Evolutionary conservation across 1,140 invertebrate genomes (phyloP), one percentile per base, ranked within the genome.

Genomic region (Papilio xuthus): DNA sequence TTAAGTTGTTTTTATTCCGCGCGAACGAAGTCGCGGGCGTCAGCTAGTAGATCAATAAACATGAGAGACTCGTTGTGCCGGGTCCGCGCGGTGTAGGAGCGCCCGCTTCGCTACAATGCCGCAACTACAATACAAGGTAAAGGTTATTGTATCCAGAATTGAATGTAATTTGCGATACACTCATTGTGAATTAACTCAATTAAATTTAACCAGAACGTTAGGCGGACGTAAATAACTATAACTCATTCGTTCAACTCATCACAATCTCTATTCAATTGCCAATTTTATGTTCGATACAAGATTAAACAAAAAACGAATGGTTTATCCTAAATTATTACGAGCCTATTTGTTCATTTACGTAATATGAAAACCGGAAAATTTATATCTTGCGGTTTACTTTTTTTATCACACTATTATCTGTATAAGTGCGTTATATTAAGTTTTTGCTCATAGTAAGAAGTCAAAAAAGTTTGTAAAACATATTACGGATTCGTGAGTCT

Each of bases 61-160:
- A 79, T 77, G 69, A 80, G 74, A 74, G 47, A 50, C 67, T 77
- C 82, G 86, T 83, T 82, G 84, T 82, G 83, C 70, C 47, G 73
- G 50, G 32, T 70, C 63, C 78, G 63, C 60, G 41, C 53, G 74
- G 37, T 26, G 74, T 26, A 63, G 74, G 53, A 76, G 77, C 70
- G 63, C 77, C 70, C 73, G 76, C 73, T 41, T 28, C 67, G 23
- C 56, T 78, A 74, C 83, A 81, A 81, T 81, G 78, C 71, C 74
- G 75, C 60, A n/a, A 76, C 79, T 67, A 91, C 86, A 90, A 90
- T 90, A 85, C 90, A 90, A 90, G 88, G 88, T 90, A 90, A 92
- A 90, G 88, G 90, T 90, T 89, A 92, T 90, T 89, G 89, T 87
- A 83, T 84, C 81, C 82, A 87, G 84, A 85, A 86, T 86, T 82